phyloP scores from a whole-genome alignment of 2,888 invertebrate species.

The Cheilosia urbana region DNA sequence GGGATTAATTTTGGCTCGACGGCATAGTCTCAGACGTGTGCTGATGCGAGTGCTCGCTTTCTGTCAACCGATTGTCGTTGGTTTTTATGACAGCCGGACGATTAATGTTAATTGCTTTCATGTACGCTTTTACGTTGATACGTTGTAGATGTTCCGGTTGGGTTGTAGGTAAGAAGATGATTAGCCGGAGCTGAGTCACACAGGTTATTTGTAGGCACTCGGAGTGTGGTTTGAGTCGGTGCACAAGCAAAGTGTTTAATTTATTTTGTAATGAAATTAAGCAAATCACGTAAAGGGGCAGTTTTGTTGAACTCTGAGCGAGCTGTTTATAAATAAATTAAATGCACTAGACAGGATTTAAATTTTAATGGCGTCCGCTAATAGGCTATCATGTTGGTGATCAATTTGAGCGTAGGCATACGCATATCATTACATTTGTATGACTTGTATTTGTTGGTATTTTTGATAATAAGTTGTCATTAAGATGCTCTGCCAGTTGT shows the following conservation, averaged over 20 bases:
- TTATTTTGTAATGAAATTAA: conserved; percentile 30
- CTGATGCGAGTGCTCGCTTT: conserved; percentile 12
- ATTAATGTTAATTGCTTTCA: conserved; percentile 43
- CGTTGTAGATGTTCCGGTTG: conserved; percentile 32
- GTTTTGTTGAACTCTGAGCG: conserved; percentile 41
- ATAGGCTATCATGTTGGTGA: not conserved
- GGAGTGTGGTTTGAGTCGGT: not conserved
- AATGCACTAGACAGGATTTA: not conserved
- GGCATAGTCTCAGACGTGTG: conserved; percentile 5
- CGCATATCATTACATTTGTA: not conserved
- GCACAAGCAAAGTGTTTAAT: conserved; percentile 3
- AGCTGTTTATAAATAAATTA: conserved; percentile 17
- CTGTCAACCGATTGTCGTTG: conserved; percentile 40
- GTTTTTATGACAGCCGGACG: conserved; percentile 38
- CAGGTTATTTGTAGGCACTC: conserved; percentile 12
- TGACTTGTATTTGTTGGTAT: not conserved
- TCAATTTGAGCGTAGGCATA: not conserved
- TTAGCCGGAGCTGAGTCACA: conserved; percentile 41
- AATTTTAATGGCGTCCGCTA: not conserved
- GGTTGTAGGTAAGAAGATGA: not conserved
- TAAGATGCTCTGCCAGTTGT: too few species aligned
- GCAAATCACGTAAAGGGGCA: conserved; percentile 29
- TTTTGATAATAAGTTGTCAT: not conserved
- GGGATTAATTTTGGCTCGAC: conserved; percentile 1
- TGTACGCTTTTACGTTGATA: conserved; percentile 23